Evolutionary conservation across 2,797 vertebrate species (phyloP), one percentile per base, ranked within the genome.

Genomic region (Anabas testudineus): DNA sequence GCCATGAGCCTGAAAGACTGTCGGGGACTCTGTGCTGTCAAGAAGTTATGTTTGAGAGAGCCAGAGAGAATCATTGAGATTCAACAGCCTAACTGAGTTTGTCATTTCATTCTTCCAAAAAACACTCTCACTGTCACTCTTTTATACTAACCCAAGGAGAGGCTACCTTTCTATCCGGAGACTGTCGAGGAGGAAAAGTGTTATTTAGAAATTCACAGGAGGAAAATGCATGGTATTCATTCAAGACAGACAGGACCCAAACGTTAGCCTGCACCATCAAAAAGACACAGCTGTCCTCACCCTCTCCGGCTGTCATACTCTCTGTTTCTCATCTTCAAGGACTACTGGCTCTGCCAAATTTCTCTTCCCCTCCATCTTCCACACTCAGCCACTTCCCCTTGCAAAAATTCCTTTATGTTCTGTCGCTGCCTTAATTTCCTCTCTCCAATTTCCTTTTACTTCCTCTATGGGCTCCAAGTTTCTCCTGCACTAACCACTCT

Each of bases 41-140:
- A 79, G 82, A 74, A 58, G 60, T 66, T 80, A 67, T 65, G 32
- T 83, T 70, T 76, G 83, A 84, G 56, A 72, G 69, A 74, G 71
- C 78, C 82, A 78, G 87, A 70, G 78, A 87, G 80, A 83, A 80
- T 84, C 83, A 78, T 77, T 87, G 80, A 87, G 66, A 87, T 90
- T 88, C 88, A 89, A 84, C 71, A 88, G 83, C 69, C 61, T 63
- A 61, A 74, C 83, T 72, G 72, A 84, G 62, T 83, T 76, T 80
- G 71, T 84, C 80, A 75, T 84, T 86, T 88, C 45, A 57, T 41
- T 77, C 30, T 67, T 60, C 22, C 16, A 22, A 75, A 62, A 49
- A 46, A 24, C 46, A 76, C 48, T 49, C 52, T 10, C 5, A 64
- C 71, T 87, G 74, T 79, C 78, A 84, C 64, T 86, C 70, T 81